These are phyloP conservation scores for Mimumesa dahlbomi DNA, from an alignment of 2,888 invertebrate species.

Conservation along the genomic window DNA sequence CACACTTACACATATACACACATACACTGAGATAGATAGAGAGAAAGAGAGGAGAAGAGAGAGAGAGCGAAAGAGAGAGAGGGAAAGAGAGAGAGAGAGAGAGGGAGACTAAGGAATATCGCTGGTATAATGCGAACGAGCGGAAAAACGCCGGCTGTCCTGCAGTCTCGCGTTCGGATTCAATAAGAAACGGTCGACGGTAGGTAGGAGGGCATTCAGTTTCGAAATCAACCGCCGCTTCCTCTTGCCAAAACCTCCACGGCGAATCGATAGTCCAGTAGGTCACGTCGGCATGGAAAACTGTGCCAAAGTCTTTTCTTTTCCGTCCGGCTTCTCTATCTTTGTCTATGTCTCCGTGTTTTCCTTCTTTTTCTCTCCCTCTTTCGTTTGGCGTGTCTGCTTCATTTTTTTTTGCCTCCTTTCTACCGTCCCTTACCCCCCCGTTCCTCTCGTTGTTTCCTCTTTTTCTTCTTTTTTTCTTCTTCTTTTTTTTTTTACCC, in stretches of 20 bases:
- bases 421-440: not conserved
- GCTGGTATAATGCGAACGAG: constrained; percentile 33
- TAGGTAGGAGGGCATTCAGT: constrained; percentile 43
- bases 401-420: not conserved
- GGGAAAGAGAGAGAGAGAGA: constrained; percentile 9
- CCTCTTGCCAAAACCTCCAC: constrained; percentile 68
- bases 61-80: constrained; percentile 30
- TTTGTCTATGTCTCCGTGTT: constrained; percentile 35
- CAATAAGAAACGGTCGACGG: constrained; percentile 41
- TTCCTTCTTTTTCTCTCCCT: constrained; percentile 9
- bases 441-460: not conserved
- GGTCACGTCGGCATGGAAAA: constrained; percentile 72
- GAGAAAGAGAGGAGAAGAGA: constrained; percentile 11
- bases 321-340: constrained; percentile 60
- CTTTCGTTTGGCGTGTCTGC: constrained; percentile 28
- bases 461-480: not conserved
- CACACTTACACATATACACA: no score
- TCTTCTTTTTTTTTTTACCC: not conserved
- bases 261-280: constrained; percentile 75
- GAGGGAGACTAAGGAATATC: constrained; percentile 31
- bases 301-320: constrained; percentile 68
- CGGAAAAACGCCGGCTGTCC: constrained; percentile 32
- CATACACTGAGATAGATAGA: constrained; percentile 8
- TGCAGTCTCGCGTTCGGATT: constrained; percentile 33
- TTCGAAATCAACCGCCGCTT: constrained; percentile 61